Conservation (phyloP, 2,888 invertebrate genomes). For the Mechanitis messenoides region DNA sequence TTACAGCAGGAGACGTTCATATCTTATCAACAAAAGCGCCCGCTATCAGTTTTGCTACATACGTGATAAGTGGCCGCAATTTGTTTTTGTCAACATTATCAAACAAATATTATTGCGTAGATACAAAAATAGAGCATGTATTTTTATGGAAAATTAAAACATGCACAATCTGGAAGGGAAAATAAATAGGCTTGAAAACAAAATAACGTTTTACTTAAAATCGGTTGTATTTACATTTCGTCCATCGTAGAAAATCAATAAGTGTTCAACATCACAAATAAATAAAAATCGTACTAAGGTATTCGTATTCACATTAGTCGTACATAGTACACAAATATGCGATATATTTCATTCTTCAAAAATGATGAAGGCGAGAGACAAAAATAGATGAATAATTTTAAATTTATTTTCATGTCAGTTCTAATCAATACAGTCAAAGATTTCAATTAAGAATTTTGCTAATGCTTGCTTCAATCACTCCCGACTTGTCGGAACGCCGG, state of each 20-base stretch:
- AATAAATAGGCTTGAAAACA: slow-evolving; percentile 73
- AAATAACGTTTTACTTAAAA: slow-evolving; percentile 76
- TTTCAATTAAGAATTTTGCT: slow-evolving; percentile 33
- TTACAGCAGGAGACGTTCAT: slow-evolving; percentile 7
- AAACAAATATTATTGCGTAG: slow-evolving; percentile 28
- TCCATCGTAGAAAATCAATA: slow-evolving; percentile 75
- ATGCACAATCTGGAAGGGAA: slow-evolving; percentile 37
- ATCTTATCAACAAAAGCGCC: slow-evolving; percentile 35
- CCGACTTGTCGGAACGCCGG: slow-evolving; percentile 37
- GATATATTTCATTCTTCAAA: slow-evolving; percentile 64
- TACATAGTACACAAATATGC: slow-evolving; percentile 68
- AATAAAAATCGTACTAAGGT: slow-evolving; percentile 75
- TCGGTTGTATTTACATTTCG: slow-evolving; percentile 77
- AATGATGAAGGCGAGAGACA: slow-evolving; percentile 67
- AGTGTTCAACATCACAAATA: slow-evolving; percentile 76
- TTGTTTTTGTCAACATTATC: slow-evolving; percentile 47
- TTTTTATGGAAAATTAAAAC: not conserved
- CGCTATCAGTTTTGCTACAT: slow-evolving; percentile 22
- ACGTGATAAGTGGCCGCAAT: slow-evolving; percentile 33
- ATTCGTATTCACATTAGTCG: slow-evolving; percentile 59
- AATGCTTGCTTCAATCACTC: slow-evolving; percentile 52
- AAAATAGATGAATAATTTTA: slow-evolving; percentile 56
- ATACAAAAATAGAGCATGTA: no score
- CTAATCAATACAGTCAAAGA: slow-evolving; percentile 26
- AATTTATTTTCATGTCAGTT: slow-evolving; percentile 59